Base-by-base conservation (phyloP, 2,888 invertebrate genomes). In the Drosophila eohydei region DNA sequence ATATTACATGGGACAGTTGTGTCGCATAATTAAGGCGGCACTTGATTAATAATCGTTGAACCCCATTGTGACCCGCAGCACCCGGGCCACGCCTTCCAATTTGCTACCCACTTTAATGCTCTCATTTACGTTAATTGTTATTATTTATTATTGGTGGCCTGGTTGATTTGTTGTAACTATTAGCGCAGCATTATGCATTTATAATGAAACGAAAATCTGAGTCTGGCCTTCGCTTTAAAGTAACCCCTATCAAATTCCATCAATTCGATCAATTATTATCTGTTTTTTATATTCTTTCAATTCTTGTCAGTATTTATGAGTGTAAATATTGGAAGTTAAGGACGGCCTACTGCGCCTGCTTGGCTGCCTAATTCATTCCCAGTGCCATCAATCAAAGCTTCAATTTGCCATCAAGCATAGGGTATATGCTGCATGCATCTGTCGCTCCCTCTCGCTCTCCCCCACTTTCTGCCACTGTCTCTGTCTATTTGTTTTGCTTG, bases 11-110 rank as follows among this genome's bases (percentile, higher is more conserved):
- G 51, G 8, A 43, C 44, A 46, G 34, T 26, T 59, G 43, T 60
- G 59, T 54, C 69, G 71, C 74, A 89, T 88, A 90, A 82, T 85
- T 88, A 79, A 78, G 71, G 77, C 66, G 77, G 78, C 78, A 71
- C 74, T 89, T 89, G 83, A 89, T 91, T 89, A 91, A 89, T 84
- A 81, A 83, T 85, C 78, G 74, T 88, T 90, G 90, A 90, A 88
- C 90, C 70, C 65, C 44, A 30, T 26, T 26, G 46, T 75, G 87
- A 82, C 86, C 82, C 86, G 71, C 81, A 83, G 57, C 21, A 21
- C 8, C 48, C 28, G 11, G 8, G 34, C 69, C 73, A 79, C 80
- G 80, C 78, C 80, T 60, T 56, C 79, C 59, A 74, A 74, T 76
- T 63, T 55, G 21, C 7, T 60, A 46, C n/a, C 40, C 54, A 54